phyloP scores from a whole-genome alignment of 1,140 invertebrate species.

The Archegozetes longisetosus region DNA sequence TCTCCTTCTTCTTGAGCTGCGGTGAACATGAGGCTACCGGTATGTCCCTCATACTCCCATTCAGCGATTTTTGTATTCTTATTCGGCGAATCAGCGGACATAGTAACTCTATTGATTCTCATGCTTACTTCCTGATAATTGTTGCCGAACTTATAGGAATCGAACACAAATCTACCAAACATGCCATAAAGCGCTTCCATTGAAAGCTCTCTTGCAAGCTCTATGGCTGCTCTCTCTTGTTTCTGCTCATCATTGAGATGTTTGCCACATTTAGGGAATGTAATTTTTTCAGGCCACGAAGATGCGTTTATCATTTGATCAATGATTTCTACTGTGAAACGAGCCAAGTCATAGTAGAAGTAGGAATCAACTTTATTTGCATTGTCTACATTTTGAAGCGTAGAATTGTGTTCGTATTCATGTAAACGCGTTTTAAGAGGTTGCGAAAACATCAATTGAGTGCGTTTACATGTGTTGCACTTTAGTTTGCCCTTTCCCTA shows the following conservation, averaged over 20 bases:
- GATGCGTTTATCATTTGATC: neutral
- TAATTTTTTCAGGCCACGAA: slow-evolving; percentile 10
- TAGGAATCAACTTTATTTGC: slow-evolving; percentile 18
- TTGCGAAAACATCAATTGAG: slow-evolving; percentile 8
- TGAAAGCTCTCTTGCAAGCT: slow-evolving; percentile 6
- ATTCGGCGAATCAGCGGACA: slow-evolving; percentile 30
- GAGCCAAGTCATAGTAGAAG: slow-evolving; percentile 21
- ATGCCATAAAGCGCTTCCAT: slow-evolving; percentile 30
- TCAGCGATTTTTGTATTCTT: slow-evolving; percentile 44
- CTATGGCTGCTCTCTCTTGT: slow-evolving; percentile 9
- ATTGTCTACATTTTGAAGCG: neutral
- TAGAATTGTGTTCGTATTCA: slow-evolving; percentile 10
- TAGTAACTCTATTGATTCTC: slow-evolving; percentile 42
- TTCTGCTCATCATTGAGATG: slow-evolving; percentile 1
- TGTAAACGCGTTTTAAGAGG: slow-evolving; percentile 5
- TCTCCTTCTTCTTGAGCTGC: neutral
- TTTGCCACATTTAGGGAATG: slow-evolving; percentile 13
- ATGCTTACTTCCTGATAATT: slow-evolving; percentile 55
- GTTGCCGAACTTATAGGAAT: slow-evolving; percentile 39
- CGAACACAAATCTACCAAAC: slow-evolving; percentile 42
- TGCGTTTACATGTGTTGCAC: slow-evolving; percentile 2
- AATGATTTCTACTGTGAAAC: slow-evolving; percentile 13
- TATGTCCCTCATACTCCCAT: slow-evolving; percentile 45
- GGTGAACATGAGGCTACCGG: slow-evolving; percentile 10
- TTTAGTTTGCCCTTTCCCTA: slow-evolving; percentile 7